Evolutionary conservation across 1,140 invertebrate genomes (phyloP), one percentile per base, ranked within the genome.

Genomic region (Frieseomelitta varia): DNA sequence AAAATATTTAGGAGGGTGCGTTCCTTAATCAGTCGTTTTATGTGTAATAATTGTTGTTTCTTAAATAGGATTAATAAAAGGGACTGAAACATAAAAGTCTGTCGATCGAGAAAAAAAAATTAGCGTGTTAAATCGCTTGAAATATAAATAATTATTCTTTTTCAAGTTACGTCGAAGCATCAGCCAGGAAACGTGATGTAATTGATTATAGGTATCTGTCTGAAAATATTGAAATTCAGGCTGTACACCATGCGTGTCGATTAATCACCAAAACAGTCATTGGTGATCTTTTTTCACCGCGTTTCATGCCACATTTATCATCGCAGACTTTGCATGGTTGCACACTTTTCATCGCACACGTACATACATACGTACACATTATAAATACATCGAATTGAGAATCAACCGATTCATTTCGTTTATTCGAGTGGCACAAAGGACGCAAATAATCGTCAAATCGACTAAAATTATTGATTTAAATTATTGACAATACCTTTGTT

Each of bases 231-330:
- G 75, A 88, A 88, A 85, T 47, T 61, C 72, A 81, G 61, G 69
- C 67, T 75, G 69, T 81, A 85, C 79, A 85, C 75, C 63, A 75
- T 55, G 61, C 87, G 55, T 80, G 51, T 56, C 88, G 84, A 89
- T 89, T 89, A 88, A 89, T 89, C 87, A 89, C 77, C 63, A 51
- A 79, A 79, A 76, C 84, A 81, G 81, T 85, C 84, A 81, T 79
- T 79, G 84, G 79, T 84, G 80, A 88, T 85, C 76, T 82, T 86
- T 89, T 80, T 79, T 84, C 79, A 47, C 67, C 81, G 51, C 79
- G 79, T 72, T 88, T 80, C 84, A 76, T 83, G 80, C 84, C 77
- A 65, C 87, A 79, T 88, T 89, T 86, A 88, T 88, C 87, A 80
- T 79, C 72, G 83, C 81, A 76, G 65, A 88, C 86, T 80, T 88